phyloP scores from a whole-genome alignment of 2,888 invertebrate genomes.

The Chesias legatella region DNA sequence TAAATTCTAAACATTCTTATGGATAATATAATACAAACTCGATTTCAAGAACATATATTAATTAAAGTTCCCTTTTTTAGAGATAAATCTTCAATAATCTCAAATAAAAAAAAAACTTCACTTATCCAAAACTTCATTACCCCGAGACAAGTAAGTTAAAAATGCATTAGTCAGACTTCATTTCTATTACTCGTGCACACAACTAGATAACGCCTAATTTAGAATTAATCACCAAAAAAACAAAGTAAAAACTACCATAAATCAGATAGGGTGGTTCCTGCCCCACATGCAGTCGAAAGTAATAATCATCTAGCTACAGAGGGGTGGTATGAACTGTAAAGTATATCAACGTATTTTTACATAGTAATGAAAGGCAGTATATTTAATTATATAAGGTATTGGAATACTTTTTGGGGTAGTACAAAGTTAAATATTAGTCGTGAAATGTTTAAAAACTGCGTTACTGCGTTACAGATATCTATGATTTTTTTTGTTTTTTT shows the following conservation, averaged over 20 bases:
- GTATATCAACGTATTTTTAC: no score
- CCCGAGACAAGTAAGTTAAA: slow-evolving; percentile 47
- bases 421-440: no score
- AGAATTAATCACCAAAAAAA: slow-evolving; percentile 60
- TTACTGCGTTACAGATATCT: no score
- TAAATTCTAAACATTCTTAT: no score
- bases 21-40: no score
- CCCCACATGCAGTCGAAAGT: slow-evolving; percentile 42
- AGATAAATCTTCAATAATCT: not conserved
- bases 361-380: no score
- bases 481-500: no score
- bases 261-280: slow-evolving; percentile 50
- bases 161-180: slow-evolving; percentile 52
- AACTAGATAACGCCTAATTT: slow-evolving; percentile 61
- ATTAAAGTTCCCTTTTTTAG: no score
- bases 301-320: slow-evolving; percentile 1
- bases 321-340: slow-evolving; percentile 1
- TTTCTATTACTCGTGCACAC: slow-evolving; percentile 23
- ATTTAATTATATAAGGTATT: no score
- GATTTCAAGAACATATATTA: no score
- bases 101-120: not conserved
- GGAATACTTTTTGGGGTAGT: no score
- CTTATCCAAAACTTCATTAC: slow-evolving; percentile 16
- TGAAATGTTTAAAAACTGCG: no score
- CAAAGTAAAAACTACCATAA: slow-evolving; percentile 45